Percentiles rank a stretch among this genome's conserved stretches.
Evolutionary conservation across 2,888 invertebrate species (phyloP).

Genomic region (Latrodectus elegans): DNA sequence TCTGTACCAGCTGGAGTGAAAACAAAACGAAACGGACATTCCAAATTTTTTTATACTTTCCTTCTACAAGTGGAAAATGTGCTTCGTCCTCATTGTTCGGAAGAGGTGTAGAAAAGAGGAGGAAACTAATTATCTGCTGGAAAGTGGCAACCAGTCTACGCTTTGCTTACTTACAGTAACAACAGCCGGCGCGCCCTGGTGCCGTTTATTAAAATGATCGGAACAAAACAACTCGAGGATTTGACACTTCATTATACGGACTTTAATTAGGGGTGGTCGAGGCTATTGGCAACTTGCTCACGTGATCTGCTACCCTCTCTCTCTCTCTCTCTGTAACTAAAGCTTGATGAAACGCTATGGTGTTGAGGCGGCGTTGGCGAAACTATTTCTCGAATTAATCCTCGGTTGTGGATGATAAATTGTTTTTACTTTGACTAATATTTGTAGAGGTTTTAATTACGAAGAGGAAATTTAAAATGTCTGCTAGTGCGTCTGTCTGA

Average conservation of each 20-base stretch:
- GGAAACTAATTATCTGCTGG: constrained; percentile 40
- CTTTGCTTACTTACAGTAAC: constrained; percentile 23
- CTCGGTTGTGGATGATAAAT: constrained; percentile 15
- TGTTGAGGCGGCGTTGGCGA: background rate
- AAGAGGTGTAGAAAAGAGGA: constrained; percentile 35
- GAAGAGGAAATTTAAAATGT: background rate
- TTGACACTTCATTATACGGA: constrained; percentile 62
- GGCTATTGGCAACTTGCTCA: constrained; percentile 32
- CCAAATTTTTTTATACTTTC: constrained; percentile 10
- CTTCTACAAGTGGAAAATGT: background rate
- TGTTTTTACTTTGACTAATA: constrained; percentile 6
- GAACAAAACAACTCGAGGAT: constrained; percentile 57
- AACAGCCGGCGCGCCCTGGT: constrained; percentile 43
- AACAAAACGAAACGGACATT: constrained; percentile 32
- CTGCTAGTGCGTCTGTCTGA: too few species aligned
- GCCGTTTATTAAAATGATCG: constrained; percentile 61
- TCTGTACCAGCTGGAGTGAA: constrained; percentile 36
- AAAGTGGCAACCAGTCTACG: constrained; percentile 25
- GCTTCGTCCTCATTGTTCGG: constrained; percentile 17
- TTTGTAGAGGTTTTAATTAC: constrained; percentile 38
- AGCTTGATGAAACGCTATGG: constrained; percentile 1
- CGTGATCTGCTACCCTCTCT: constrained; percentile 12
- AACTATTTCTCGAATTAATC: background rate
- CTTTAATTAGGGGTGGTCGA: constrained; percentile 47
- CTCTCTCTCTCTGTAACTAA: background rate